Base-by-base conservation (phyloP, 2,888 invertebrate species). In the Keiferia lycopersicella region DNA sequence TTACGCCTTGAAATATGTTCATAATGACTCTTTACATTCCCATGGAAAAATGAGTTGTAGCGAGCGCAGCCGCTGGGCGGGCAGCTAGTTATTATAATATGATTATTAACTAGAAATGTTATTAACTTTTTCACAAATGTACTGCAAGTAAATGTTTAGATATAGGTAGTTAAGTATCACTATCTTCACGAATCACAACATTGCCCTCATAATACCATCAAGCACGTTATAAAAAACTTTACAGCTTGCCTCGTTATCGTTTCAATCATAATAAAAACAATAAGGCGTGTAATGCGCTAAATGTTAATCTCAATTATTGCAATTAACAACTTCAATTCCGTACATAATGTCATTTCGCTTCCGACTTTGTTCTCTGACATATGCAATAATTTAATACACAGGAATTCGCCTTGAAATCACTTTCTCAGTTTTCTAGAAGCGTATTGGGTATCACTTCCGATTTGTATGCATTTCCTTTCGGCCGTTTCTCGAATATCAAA, bases 341-440 rank as follows among this genome's bases (percentile, higher is more conserved):
- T 56, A n/a, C 56, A 3, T n/a, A n/a, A 34, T 56, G 56, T 56
- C 56, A 34, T 34, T 26, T 30, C 8, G 30, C n/a, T 56, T 34
- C 56, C 30, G 56, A 10, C n/a, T n/a, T 26, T 30, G 7, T 34
- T 16, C 56, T 56, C 26, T 56, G 56, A 34, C 56, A 56, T 56
- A 56, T 56, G 16, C 30, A 56, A 56, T 56, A 16, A 34, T 56
- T 56, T 26, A 56, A 56, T 16, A 34, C 34, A n/a, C 56, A 56
- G 56, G 7, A 34, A 56, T 56, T 56, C 16, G 30, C 56, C 56
- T 56, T 56, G 56, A 56, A 56, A 26, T 56, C 8, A 56, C 56
- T 56, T 56, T 56, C 56, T 26, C 56, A 34, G 34, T 56, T 56
- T 16, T 56, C 56, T 56, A 56, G 56, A 56, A 56, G 56, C 16